Conservation (phyloP, 1,140 invertebrate species). For the Rhopalosiphum maidis region DNA sequence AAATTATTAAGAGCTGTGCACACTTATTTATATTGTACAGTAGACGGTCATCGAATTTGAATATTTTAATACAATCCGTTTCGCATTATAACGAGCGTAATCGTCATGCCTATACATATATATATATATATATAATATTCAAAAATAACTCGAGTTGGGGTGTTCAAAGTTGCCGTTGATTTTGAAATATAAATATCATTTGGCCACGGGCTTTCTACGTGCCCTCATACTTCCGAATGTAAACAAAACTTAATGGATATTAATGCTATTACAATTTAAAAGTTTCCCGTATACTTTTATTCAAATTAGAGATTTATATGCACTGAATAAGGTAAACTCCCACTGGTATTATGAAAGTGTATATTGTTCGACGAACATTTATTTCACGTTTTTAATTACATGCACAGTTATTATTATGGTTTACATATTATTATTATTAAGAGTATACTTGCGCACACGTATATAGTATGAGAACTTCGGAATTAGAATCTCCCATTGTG, state of each 20-base stretch:
- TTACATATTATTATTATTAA: background rate
- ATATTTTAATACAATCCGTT: background rate
- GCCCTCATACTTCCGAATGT: background rate
- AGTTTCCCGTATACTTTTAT: conserved; percentile 25
- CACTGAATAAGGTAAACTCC: background rate
- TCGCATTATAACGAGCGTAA: background rate
- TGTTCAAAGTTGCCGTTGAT: background rate
- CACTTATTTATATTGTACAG: background rate
- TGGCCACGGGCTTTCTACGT: background rate
- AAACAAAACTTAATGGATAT: conserved; percentile 35
- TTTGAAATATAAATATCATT: background rate
- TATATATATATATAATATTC: background rate
- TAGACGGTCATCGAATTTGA: background rate
- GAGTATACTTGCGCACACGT: background rate
- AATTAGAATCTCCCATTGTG: conserved; percentile 9
- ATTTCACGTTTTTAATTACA: conserved; percentile 7
- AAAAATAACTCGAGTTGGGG: background rate
- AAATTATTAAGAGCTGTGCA: no score
- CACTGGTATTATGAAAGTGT: background rate
- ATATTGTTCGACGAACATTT: background rate
- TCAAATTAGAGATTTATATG: conserved; percentile 29
- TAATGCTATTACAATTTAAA: conserved; percentile 27
- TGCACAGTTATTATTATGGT: background rate
- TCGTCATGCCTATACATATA: background rate
- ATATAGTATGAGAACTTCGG: background rate